Evolutionary conservation across 2,113 vertebrate species (phyloP).

Genomic region (Cynopterus brachyotis): DNA sequence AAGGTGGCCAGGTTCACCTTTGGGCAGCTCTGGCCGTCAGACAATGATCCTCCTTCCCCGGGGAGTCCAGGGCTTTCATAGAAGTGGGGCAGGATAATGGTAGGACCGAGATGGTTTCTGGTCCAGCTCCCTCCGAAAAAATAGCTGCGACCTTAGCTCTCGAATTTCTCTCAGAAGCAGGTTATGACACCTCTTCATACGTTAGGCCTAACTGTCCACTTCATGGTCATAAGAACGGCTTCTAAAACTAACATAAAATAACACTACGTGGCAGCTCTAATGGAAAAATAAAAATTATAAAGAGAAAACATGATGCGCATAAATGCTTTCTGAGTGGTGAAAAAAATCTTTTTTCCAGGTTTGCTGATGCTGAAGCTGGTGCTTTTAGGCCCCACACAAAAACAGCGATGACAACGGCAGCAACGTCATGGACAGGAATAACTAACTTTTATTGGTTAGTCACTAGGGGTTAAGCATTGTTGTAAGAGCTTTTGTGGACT

Average conservation of each 20-base stretch:
- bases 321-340: too few species aligned
- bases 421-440: neutral
- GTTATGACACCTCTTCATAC: rapidly evolving
- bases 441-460: neutral
- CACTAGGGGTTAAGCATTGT: neutral
- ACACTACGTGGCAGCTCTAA: too few species aligned
- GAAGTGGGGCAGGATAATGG: neutral
- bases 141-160: neutral
- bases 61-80: neutral
- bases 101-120: neutral
- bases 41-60: neutral
- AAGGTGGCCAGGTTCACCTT: neutral
- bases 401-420: neutral
- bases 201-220: neutral
- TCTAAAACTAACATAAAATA: too few species aligned
- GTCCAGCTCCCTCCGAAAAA: neutral
- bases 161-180: neutral
- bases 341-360: neutral
- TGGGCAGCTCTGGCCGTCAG: neutral
- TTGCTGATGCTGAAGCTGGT: neutral
- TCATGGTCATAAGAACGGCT: neutral
- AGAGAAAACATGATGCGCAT: too few species aligned
- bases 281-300: too few species aligned
- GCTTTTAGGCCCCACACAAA: neutral
- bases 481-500: neutral